phyloP scores from a whole-genome alignment of 2,797 vertebrate genomes.

The Ctenopoma kingsleyae region DNA sequence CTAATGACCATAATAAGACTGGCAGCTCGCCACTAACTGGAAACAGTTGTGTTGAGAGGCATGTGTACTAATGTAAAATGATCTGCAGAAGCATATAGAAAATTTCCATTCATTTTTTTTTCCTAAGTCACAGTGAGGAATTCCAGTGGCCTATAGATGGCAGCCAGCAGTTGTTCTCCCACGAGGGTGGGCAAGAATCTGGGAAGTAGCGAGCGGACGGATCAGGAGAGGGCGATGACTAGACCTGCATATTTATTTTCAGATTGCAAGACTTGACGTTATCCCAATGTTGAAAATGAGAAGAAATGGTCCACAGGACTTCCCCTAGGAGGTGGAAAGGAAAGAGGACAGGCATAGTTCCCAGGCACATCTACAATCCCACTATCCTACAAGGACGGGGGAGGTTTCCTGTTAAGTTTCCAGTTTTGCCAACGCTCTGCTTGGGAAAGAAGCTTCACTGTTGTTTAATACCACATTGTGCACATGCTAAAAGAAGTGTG shows the following conservation, averaged over 20 bases:
- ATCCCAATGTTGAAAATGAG: slow-evolving; percentile 55
- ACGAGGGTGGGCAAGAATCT: slow-evolving; percentile 67
- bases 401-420: slow-evolving; percentile 66
- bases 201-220: slow-evolving; percentile 58
- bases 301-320: slow-evolving; percentile 41
- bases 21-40: slow-evolving; percentile 73
- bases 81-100: slow-evolving; percentile 78
- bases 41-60: slow-evolving; percentile 80
- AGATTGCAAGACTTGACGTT: slow-evolving; percentile 48
- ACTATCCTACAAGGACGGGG: slow-evolving; percentile 44
- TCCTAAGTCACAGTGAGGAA: slow-evolving; percentile 69
- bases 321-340: slow-evolving; percentile 55
- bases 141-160: slow-evolving; percentile 68
- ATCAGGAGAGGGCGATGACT: slow-evolving; percentile 51
- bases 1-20: slow-evolving; percentile 68
- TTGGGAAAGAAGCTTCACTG: slow-evolving; percentile 24
- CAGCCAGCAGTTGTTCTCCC: slow-evolving; percentile 82
- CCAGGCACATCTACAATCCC: slow-evolving; percentile 54
- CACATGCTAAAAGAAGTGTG: slow-evolving; percentile 23
- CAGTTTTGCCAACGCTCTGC: slow-evolving; percentile 44
- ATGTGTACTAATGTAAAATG: slow-evolving; percentile 79
- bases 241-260: slow-evolving; percentile 68
- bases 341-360: slow-evolving; percentile 53
- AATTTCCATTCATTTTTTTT: slow-evolving; percentile 64
- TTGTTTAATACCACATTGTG: slow-evolving; percentile 27